Evolutionary conservation across 30 jellyfish, hydroid and myxozoan genomes (phyloP).

Genomic region (Turritopsis dohrnii): DNA sequence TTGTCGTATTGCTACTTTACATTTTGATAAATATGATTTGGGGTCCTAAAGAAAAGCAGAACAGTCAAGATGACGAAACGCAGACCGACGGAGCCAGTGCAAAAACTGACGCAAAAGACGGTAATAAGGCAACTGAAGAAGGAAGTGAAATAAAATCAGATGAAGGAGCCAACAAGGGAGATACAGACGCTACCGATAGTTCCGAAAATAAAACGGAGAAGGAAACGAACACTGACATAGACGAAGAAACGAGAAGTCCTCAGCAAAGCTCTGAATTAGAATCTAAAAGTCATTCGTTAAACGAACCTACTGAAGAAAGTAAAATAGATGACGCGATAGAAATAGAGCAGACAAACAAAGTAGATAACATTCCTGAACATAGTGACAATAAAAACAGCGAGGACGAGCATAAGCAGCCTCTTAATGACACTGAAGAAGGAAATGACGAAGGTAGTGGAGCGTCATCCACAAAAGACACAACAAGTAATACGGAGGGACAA

Average conservation of each 20-base stretch:
- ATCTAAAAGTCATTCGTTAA: not conserved
- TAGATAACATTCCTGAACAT: conserved; percentile 33
- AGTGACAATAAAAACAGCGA: not conserved
- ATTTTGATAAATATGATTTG: conserved; percentile 81
- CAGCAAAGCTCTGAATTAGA: not conserved
- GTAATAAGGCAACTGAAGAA: not conserved
- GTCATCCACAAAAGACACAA: not conserved
- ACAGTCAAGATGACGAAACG: conserved; percentile 90
- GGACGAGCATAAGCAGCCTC: no score
- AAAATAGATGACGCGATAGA: not conserved
- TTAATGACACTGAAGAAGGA: no score
- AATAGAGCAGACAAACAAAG: not conserved
- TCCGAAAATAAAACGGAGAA: not conserved
- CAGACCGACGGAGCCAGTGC: conserved; percentile 60
- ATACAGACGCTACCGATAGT: not conserved
- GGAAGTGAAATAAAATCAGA: not conserved
- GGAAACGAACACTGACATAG: not conserved
- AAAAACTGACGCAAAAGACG: not conserved
- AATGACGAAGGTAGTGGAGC: no score
- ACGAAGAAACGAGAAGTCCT: not conserved
- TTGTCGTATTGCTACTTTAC: conserved; percentile 77
- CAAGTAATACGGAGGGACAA: not conserved
- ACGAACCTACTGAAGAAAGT: conserved; percentile 9
- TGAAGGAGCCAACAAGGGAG: not conserved
- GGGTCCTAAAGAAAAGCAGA: conserved; percentile 76